A percentile compares a stretch with the other conserved stretches of the same genome.
Evolutionary conservation across 2,113 vertebrate species (phyloP).

Genomic region (Phocoena sinus): DNA sequence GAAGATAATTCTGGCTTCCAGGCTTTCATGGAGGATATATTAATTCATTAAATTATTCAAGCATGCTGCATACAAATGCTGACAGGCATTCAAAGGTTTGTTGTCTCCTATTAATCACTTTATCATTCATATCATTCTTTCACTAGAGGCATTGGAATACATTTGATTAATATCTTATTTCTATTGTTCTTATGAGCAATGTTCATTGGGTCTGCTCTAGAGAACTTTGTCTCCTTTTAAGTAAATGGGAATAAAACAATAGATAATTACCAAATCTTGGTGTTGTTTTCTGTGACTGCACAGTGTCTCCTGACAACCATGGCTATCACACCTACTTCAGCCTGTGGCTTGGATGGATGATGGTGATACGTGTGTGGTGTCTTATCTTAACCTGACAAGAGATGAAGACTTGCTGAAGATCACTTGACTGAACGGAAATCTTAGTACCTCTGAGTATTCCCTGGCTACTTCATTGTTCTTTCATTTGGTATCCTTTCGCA

Average conservation of each 20-base stretch:
- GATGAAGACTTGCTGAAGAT: not conserved
- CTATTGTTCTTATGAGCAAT: slow-evolving; percentile 21
- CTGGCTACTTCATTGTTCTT: not conserved
- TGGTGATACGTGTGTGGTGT: not conserved
- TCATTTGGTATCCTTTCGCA: not conserved
- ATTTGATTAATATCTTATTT: slow-evolving; percentile 69
- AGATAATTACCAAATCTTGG: slow-evolving; percentile 13
- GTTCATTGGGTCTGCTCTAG: slow-evolving; percentile 49
- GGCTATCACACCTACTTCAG: not conserved
- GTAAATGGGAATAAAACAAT: slow-evolving; percentile 6
- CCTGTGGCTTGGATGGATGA: not conserved
- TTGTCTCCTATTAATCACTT: slow-evolving; percentile 57
- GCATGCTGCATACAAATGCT: slow-evolving; percentile 59
- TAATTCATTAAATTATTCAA: slow-evolving; percentile 61
- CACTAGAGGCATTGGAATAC: slow-evolving; percentile 41
- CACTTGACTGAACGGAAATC: not conserved
- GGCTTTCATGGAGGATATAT: slow-evolving; percentile 41
- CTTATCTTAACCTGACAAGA: not conserved
- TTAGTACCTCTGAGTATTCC: not conserved
- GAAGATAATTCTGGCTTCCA: slow-evolving; percentile 61
- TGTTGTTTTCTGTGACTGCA: not conserved
- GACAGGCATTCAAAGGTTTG: slow-evolving; percentile 52
- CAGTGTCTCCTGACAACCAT: not conserved
- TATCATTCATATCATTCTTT: slow-evolving; percentile 65
- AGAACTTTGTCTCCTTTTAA: slow-evolving; percentile 37